A percentile compares a stretch with the other conserved stretches of the same genome.
phyloP scores from a whole-genome alignment of 2,797 vertebrate genomes.

The Choloepus didactylus region DNA sequence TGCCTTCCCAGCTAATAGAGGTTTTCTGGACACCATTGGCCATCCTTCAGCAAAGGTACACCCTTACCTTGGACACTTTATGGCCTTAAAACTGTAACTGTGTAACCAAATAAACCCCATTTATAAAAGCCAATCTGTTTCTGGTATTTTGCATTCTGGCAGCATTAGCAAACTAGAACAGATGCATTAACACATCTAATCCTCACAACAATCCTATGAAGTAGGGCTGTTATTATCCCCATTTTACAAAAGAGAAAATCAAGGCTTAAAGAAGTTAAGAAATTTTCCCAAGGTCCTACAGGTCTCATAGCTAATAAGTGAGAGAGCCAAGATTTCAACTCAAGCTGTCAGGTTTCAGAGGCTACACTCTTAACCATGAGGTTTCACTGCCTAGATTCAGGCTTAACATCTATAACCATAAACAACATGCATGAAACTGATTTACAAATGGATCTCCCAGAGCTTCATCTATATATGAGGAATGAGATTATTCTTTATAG shows the following conservation, averaged over 20 bases:
- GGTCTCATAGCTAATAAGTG: background rate
- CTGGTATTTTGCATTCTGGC: too few species aligned
- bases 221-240: background rate
- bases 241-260: conserved; percentile 60
- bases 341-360: background rate
- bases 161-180: background rate
- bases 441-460: conserved; percentile 1
- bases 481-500: conserved; percentile 11
- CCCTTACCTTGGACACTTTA: too few species aligned
- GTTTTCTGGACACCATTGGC: too few species aligned
- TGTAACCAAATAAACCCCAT: too few species aligned
- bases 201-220: background rate
- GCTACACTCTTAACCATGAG: background rate
- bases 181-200: background rate
- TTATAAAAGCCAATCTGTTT: too few species aligned
- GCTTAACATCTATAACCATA: background rate
- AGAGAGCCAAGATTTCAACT: background rate
- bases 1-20: too few species aligned
- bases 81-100: too few species aligned
- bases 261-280: conserved; percentile 9
- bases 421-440: background rate
- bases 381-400: background rate
- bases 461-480: conserved; percentile 3
- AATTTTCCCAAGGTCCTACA: background rate
- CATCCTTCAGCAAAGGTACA: too few species aligned